phyloP scores from a whole-genome alignment of 2,888 invertebrate genomes.

The Pogonocherus hispidulus region DNA sequence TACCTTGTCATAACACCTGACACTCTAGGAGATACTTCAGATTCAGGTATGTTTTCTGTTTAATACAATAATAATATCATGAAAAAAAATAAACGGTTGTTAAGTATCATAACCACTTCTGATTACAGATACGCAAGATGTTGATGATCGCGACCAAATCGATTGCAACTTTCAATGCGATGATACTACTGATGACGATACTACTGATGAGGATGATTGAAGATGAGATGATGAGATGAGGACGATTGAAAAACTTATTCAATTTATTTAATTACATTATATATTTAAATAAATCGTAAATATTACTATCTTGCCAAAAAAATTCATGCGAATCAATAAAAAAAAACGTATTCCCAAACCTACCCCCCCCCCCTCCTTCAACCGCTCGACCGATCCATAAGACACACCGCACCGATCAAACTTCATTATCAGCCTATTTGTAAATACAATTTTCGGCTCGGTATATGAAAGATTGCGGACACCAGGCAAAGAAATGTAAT shows the following conservation, averaged over 20 bases:
- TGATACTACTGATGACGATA: not conserved
- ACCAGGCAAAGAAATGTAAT: no score
- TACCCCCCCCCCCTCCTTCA: no score
- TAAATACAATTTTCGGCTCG: no score
- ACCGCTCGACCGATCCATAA: no score
- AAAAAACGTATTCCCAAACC: no score
- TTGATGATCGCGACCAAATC: not conserved
- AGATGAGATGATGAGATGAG: not conserved
- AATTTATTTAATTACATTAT: not conserved
- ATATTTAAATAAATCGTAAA: not conserved
- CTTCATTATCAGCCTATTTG: no score
- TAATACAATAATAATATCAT: slow-evolving; percentile 6
- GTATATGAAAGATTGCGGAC: no score
- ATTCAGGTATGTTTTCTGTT: slow-evolving; percentile 14
- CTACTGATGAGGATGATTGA: no score
- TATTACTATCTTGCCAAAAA: no score
- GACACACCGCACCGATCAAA: no score
- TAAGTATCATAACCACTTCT: slow-evolving; percentile 1
- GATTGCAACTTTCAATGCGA: not conserved
- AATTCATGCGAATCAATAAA: no score
- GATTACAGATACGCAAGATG: slow-evolving; percentile 5
- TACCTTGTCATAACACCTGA: slow-evolving; percentile 53
- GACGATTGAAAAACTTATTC: not conserved
- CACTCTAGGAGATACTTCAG: slow-evolving; percentile 45
- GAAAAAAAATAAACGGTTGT: slow-evolving; percentile 1